Evolutionary conservation across 2,113 vertebrate genomes (phyloP).

Genomic region (Donacobius atricapilla): DNA sequence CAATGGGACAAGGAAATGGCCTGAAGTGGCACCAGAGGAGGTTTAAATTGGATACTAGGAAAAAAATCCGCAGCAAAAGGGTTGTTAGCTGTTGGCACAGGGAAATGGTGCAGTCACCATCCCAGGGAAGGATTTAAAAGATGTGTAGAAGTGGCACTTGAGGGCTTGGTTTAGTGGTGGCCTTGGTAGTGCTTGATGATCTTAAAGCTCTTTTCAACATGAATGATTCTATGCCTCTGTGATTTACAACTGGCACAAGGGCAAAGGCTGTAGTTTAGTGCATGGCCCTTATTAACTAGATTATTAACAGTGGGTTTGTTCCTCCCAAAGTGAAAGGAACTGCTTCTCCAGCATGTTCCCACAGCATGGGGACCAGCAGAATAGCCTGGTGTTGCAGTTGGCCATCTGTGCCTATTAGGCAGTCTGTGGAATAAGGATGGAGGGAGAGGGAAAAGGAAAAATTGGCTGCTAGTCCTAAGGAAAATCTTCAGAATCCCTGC

Average conservation of each 20-base stretch:
- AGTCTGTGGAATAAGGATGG: fast-evolving
- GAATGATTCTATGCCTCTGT: not conserved
- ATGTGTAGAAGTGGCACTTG: not conserved
- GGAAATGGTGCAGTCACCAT: not conserved
- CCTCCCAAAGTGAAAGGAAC: not conserved
- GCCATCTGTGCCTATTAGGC: fast-evolving
- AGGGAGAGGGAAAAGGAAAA: not conserved
- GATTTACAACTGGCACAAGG: not conserved
- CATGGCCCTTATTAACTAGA: fast-evolving
- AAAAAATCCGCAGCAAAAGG: not conserved
- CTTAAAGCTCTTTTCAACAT: not conserved
- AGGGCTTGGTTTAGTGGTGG: not conserved
- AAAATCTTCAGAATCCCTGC: not conserved
- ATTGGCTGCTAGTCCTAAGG: not conserved
- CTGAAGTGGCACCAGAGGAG: not conserved
- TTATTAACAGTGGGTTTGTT: fast-evolving
- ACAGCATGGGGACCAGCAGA: fast-evolving
- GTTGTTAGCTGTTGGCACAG: not conserved
- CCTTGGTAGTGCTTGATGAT: too few species aligned
- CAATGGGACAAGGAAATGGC: not conserved
- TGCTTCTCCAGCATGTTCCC: too few species aligned
- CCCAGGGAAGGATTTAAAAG: fast-evolving
- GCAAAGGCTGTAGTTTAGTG: not conserved
- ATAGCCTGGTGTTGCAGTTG: not conserved
- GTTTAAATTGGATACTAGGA: not conserved